Conservation (phyloP, 2,888 invertebrate species). For the Torymus aiolomorphi region DNA sequence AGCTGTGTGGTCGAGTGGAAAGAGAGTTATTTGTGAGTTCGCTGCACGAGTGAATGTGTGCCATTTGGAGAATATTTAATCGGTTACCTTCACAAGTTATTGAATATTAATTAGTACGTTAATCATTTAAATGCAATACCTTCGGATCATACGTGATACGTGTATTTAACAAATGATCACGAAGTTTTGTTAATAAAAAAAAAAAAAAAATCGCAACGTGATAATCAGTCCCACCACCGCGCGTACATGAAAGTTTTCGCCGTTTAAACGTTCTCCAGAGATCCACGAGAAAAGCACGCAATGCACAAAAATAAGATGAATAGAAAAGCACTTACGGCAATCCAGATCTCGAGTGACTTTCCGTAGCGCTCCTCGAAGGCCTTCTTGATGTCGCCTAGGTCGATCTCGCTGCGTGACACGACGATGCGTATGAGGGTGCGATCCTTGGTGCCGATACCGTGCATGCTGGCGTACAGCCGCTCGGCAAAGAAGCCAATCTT, state of each 20-base stretch:
- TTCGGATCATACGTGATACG: no score
- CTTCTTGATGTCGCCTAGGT: conserved; percentile 93
- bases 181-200: no score
- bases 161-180: no score
- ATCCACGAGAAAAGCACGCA: no score
- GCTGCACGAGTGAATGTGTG: background rate
- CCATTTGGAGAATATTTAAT: no score
- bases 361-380: conserved; percentile 90
- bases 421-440: conserved; percentile 93
- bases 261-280: no score
- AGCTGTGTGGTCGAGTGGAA: conserved; percentile 18
- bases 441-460: conserved; percentile 93
- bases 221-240: no score
- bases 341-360: conserved; percentile 89
- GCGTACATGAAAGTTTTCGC: no score
- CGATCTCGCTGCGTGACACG: conserved; percentile 93
- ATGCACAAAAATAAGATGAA: background rate
- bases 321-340: conserved; percentile 82
- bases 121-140: no score
- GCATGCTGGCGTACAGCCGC: conserved; percentile 92
- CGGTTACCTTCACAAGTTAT: no score
- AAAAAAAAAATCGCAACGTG: no score
- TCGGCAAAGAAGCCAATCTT: conserved; percentile 95
- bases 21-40: conserved; percentile 37
- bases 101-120: no score